phyloP scores from a whole-genome alignment of 2,888 invertebrate genomes.

The Isoperla grammatica region DNA sequence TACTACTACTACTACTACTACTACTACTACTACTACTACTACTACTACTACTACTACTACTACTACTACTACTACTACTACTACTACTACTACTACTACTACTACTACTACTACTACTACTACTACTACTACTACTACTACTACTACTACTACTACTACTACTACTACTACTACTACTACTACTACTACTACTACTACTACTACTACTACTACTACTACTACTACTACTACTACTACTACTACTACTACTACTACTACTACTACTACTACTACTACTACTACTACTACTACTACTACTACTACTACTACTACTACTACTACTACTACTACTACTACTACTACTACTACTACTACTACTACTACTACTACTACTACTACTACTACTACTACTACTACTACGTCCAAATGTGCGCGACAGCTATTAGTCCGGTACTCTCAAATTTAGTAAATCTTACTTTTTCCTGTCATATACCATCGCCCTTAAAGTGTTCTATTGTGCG shows the following conservation, averaged over 20 bases:
- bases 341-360: conserved; percentile 10
- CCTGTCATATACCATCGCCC: too few relatives aligned
- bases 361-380: conserved; percentile 12
- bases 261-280: conserved; percentile 12
- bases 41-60: neutral
- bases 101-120: conserved; percentile 10
- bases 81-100: conserved; percentile 10
- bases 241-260: conserved; percentile 12
- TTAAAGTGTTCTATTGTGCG: too few relatives aligned
- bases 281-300: conserved; percentile 10
- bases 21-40: neutral
- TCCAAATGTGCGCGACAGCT: too few relatives aligned
- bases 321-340: conserved; percentile 9
- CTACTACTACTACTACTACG: conserved; percentile 10
- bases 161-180: conserved; percentile 10
- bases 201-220: conserved; percentile 10
- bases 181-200: conserved; percentile 10
- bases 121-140: conserved; percentile 10
- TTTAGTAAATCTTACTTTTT: too few relatives aligned
- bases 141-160: conserved; percentile 9
- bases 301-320: conserved; percentile 12
- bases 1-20: neutral
- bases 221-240: conserved; percentile 10
- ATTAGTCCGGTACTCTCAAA: too few relatives aligned
- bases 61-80: neutral